Evolutionary conservation across 1,140 invertebrate genomes (phyloP).

Genomic region (Streblospio benedicti): DNA sequence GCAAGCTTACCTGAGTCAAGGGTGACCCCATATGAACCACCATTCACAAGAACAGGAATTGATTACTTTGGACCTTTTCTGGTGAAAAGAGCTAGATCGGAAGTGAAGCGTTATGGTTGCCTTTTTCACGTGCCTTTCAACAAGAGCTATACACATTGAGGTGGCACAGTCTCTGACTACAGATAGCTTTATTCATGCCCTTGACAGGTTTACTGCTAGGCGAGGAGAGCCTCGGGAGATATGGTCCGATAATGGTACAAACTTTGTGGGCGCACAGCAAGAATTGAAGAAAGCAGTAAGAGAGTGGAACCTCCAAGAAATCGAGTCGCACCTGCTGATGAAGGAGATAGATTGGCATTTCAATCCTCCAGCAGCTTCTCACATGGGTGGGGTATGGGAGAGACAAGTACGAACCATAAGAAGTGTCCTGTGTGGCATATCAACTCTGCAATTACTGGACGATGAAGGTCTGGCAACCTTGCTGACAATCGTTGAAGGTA

Average conservation of each 20-base stretch:
- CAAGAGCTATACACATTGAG: conserved; percentile 9
- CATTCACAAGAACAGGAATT: conserved; percentile 4
- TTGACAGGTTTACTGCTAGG: not conserved
- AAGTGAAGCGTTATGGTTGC: conserved; percentile 5
- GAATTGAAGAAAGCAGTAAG: not conserved
- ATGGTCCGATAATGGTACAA: conserved; percentile 10
- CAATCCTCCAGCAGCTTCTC: conserved; percentile 8
- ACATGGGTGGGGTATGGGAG: conserved; percentile 16
- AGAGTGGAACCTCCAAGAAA: not conserved
- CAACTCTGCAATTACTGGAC: not conserved
- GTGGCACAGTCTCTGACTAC: not conserved
- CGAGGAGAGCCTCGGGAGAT: not conserved
- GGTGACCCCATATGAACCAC: not conserved
- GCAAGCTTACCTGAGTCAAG: not conserved
- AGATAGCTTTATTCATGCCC: conserved; percentile 6
- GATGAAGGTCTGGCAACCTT: not conserved
- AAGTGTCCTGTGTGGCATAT: not conserved
- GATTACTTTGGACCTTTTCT: conserved; percentile 7
- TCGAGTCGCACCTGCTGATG: not conserved
- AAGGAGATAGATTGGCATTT: not conserved
- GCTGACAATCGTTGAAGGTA: not conserved
- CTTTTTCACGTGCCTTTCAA: conserved; percentile 8
- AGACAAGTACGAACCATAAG: conserved; percentile 9
- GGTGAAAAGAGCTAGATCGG: not conserved
- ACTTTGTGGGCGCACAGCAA: conserved; percentile 6